A percentile compares a stretch with the other conserved stretches of the same genome.
phyloP scores from a whole-genome alignment of 2,888 invertebrate genomes.

The Amaurobius ferox region DNA sequence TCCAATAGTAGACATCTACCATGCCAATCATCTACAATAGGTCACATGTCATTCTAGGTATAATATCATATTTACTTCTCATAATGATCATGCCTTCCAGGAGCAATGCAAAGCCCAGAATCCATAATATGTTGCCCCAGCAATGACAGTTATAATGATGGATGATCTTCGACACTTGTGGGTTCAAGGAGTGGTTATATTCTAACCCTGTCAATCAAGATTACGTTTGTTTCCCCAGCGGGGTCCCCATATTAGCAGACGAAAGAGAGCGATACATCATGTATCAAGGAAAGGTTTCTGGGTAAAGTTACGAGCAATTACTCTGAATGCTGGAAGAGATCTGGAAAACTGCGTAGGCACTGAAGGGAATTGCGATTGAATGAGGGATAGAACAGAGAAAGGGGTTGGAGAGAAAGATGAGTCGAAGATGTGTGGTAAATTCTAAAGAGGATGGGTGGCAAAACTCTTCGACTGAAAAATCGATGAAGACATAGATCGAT shows the following conservation, averaged over 20 bases:
- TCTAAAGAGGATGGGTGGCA: neutral
- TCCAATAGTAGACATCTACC: no score
- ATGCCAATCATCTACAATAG: no score
- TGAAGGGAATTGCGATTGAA: neutral
- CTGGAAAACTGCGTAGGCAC: neutral
- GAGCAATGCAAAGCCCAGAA: neutral
- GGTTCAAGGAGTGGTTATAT: neutral
- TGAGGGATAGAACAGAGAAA: no score
- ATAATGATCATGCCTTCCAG: neutral
- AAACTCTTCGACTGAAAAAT: neutral
- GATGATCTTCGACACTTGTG: neutral
- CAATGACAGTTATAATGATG: constrained; percentile 8
- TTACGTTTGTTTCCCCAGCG: neutral
- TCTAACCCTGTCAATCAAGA: neutral
- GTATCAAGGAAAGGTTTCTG: neutral
- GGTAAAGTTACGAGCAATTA: neutral
- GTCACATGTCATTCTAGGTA: no score
- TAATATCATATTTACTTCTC: neutral
- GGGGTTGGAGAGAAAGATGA: neutral
- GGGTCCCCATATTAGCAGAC: neutral
- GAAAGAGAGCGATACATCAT: neutral
- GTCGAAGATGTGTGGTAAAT: neutral
- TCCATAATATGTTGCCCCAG: neutral
- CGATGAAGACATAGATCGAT: neutral
- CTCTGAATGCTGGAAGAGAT: neutral